Conservation (phyloP, 2,888 invertebrate genomes). For the Prosapia bicincta region DNA sequence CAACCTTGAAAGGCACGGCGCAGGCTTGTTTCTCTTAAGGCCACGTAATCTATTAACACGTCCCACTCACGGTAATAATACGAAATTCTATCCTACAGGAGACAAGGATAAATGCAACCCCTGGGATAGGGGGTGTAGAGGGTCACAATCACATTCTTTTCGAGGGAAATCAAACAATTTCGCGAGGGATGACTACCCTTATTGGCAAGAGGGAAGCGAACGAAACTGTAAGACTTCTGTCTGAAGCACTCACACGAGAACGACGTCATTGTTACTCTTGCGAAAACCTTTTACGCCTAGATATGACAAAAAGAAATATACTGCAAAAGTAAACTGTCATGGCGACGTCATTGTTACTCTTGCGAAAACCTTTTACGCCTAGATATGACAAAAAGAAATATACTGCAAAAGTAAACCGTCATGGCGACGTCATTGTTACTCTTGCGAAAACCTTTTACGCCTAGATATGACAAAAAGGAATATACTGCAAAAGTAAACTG, state of each 20-base stretch:
- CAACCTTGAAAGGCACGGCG: not conserved
- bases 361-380: too few species aligned
- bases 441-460: too few species aligned
- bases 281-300: too few species aligned
- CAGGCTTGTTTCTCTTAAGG: not conserved
- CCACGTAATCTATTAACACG: not conserved
- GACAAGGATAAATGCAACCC: not conserved
- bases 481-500: too few species aligned
- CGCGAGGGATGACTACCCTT: slow-evolving; percentile 2
- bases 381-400: too few species aligned
- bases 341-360: too few species aligned
- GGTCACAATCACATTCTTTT: slow-evolving; percentile 2
- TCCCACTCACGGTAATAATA: not conserved
- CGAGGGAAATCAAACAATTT: not conserved
- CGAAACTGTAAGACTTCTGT: not conserved
- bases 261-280: too few species aligned
- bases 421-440: too few species aligned
- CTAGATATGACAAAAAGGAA: too few species aligned
- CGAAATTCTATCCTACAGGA: not conserved
- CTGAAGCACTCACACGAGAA: not conserved
- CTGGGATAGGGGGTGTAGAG: not conserved
- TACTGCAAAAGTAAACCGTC: too few species aligned
- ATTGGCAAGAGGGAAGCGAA: not conserved
- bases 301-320: too few species aligned
- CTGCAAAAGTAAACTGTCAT: too few species aligned